Percentiles rank a stretch among this genome's conserved stretches.
phyloP scores from a whole-genome alignment of 1,140 invertebrate species.

The Coptotermes formosanus region DNA sequence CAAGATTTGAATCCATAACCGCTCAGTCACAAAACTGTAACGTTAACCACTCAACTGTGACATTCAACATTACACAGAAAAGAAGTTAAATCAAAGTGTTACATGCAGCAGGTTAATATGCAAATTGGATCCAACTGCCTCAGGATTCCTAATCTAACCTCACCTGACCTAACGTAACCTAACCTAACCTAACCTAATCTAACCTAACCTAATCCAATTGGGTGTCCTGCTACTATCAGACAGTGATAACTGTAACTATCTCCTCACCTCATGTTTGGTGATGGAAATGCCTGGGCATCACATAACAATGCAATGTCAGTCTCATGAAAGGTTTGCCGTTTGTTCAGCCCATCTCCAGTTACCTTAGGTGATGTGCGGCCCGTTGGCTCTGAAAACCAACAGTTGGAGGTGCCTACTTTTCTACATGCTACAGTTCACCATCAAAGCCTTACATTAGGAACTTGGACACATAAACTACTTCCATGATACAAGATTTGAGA shows the following conservation, averaged over 20 bases:
- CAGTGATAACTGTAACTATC: background rate
- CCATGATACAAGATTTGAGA: too few species aligned
- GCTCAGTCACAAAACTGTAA: too few species aligned
- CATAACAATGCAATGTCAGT: conserved; percentile 55
- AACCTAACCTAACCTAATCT: too few species aligned
- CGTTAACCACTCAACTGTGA: too few species aligned
- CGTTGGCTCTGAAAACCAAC: conserved; percentile 53
- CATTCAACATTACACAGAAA: too few species aligned
- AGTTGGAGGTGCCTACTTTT: background rate
- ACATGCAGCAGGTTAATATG: background rate
- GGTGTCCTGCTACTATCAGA: conserved; percentile 30
- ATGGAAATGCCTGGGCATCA: conserved; percentile 63
- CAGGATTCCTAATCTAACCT: background rate
- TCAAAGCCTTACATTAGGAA: too few species aligned
- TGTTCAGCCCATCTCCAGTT: conserved; percentile 57
- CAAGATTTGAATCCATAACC: too few species aligned
- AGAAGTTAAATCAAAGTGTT: too few species aligned
- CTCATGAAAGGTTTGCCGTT: conserved; percentile 45
- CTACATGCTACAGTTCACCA: background rate
- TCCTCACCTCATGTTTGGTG: conserved; percentile 53
- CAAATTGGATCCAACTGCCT: background rate
- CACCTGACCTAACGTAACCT: background rate
- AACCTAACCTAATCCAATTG: background rate
- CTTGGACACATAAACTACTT: too few species aligned
- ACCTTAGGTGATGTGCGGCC: conserved; percentile 61